These are phyloP conservation scores for Scotopteryx bipunctaria DNA, from an alignment of 2,888 invertebrate species.

Conservation along the genomic window DNA sequence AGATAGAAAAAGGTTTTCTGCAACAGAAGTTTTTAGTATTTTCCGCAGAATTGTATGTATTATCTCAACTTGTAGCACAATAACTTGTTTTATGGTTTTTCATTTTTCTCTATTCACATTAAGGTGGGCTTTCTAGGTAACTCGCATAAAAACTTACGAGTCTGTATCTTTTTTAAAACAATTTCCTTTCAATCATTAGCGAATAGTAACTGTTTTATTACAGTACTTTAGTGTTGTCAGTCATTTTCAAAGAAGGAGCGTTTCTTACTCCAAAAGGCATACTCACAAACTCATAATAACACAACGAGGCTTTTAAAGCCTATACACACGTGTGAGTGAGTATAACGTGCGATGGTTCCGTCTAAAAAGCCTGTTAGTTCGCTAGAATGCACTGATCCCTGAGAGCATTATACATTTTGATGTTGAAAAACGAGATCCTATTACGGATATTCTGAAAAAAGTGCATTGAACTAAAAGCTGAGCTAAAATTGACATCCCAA, in stretches of 20 bases:
- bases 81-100: no score
- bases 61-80: no score
- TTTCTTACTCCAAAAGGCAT: neutral
- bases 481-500: no score
- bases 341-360: slow-evolving; percentile 34
- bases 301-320: slow-evolving; percentile 28
- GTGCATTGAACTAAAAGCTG: slow-evolving; percentile 5
- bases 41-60: no score
- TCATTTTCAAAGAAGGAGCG: neutral
- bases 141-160: no score
- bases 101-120: no score
- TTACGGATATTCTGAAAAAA: slow-evolving; percentile 10
- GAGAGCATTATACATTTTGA: slow-evolving; percentile 27
- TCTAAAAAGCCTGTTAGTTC: slow-evolving; percentile 51
- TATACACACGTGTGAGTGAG: slow-evolving; percentile 29
- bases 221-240: no score
- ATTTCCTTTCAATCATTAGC: no score
- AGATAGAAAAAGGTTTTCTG: slow-evolving; percentile 4
- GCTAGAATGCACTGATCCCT: slow-evolving; percentile 49
- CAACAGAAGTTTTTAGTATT: neutral
- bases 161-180: no score
- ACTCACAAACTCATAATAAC: slow-evolving; percentile 1
- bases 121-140: no score
- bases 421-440: slow-evolving; percentile 20
- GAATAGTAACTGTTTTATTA: no score